Percentiles rank a stretch among this genome's conserved stretches.
phyloP scores from a whole-genome alignment of 2,888 invertebrate species.

The Marronus borbonicus region DNA sequence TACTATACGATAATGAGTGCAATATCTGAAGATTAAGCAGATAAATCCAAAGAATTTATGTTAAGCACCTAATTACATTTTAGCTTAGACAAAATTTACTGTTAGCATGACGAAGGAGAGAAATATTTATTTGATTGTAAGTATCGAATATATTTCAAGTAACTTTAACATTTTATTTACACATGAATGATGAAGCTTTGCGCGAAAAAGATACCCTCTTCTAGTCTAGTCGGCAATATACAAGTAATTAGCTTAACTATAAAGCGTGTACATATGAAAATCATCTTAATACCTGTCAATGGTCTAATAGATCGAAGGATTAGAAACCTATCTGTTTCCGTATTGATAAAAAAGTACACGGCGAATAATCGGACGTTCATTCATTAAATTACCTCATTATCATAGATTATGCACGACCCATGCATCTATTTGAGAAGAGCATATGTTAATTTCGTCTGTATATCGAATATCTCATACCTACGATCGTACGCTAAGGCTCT shows the following conservation, averaged over 20 bases:
- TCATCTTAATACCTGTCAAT: not conserved
- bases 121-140: no score
- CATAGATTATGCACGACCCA: conserved; percentile 20
- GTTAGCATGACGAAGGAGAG: no score
- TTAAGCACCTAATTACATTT: no score
- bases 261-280: not conserved
- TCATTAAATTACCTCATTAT: conserved; percentile 41
- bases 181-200: no score
- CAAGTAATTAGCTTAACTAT: conserved; percentile 16
- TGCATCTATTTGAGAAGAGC: not conserved
- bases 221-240: not conserved
- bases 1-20: not conserved
- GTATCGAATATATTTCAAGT: no score
- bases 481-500: not conserved
- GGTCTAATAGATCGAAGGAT: not conserved
- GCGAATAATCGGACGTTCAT: conserved; percentile 17
- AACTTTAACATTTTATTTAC: no score
- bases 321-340: conserved; percentile 22
- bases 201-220: no score
- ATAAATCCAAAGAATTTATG: not conserved
- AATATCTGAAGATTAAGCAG: not conserved
- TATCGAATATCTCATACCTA: not conserved
- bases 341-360: conserved; percentile 33
- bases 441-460: conserved; percentile 8
- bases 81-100: no score